These are phyloP conservation scores for Bombus breviceps DNA, from an alignment of 1,140 invertebrate genomes.

Conservation along the genomic window DNA sequence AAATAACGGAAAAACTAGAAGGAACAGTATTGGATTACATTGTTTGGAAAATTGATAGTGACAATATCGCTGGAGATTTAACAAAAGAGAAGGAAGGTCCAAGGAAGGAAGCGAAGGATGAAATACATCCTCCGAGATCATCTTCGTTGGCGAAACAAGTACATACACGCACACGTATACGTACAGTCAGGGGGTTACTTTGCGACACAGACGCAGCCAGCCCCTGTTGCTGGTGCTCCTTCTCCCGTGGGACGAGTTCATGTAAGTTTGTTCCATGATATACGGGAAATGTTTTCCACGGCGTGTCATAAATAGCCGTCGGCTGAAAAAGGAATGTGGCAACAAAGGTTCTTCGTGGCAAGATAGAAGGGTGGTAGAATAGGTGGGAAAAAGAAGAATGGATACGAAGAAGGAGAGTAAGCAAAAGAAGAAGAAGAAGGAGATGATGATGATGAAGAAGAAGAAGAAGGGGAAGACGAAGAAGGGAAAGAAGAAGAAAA, in stretches of 20 bases:
- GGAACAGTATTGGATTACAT: constrained; percentile 37
- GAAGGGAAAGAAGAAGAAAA: not conserved
- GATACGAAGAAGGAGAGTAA: not conserved
- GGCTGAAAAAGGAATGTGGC: constrained; percentile 59
- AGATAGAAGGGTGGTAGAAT: not conserved
- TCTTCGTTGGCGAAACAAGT: not conserved
- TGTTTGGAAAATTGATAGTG: constrained; percentile 52
- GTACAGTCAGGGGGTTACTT: not conserved
- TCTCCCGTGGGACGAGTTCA: constrained; percentile 70
- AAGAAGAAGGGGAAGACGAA: not conserved
- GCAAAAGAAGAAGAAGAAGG: too few species aligned
- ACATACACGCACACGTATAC: not conserved
- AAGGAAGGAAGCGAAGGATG: not conserved
- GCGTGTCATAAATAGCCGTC: constrained; percentile 77
- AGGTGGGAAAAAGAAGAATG: not conserved
- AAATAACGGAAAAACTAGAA: constrained; percentile 11
- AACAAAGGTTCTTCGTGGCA: constrained; percentile 39
- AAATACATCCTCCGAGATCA: constrained; percentile 39
- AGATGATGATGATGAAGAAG: not conserved
- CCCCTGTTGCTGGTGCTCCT: not conserved
- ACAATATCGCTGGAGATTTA: constrained; percentile 45
- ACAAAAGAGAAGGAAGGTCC: not conserved
- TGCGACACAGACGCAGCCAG: not conserved
- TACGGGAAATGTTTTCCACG: constrained; percentile 79
- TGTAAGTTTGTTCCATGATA: constrained; percentile 77